These are phyloP conservation scores for Siderastrea radians DNA, from an alignment of 92 coral and sea anemone species.

Conservation along the genomic window DNA sequence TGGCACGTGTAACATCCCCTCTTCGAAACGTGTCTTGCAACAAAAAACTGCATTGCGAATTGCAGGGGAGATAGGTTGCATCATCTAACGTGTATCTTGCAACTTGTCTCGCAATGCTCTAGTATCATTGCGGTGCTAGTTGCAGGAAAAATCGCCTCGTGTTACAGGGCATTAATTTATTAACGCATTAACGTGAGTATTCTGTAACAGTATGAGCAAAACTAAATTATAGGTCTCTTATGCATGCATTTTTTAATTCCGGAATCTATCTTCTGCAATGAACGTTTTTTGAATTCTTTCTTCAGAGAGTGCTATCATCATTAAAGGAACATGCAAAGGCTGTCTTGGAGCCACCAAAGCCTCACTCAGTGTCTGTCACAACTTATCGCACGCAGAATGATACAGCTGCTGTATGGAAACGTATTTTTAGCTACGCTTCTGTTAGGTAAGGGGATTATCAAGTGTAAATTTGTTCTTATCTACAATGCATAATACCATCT, in stretches of 20 bases:
- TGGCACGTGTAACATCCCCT: too few relatives aligned
- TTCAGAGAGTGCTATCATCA: conserved; percentile 84
- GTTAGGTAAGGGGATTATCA: conserved; percentile 68
- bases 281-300: not conserved
- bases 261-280: not conserved
- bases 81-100: too few relatives aligned
- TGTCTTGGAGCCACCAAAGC: conserved; percentile 88
- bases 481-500: not conserved
- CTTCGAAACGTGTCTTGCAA: too few relatives aligned
- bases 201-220: too few relatives aligned
- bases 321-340: conserved; percentile 94
- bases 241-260: not conserved
- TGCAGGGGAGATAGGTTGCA: too few relatives aligned
- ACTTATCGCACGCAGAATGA: conserved; percentile 95
- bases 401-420: conserved; percentile 97
- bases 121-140: too few relatives aligned
- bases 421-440: conserved; percentile 89
- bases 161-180: too few relatives aligned
- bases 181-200: too few relatives aligned
- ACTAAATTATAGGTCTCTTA: too few relatives aligned
- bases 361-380: conserved; percentile 89
- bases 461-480: not conserved
- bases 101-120: too few relatives aligned
- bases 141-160: too few relatives aligned
- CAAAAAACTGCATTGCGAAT: too few relatives aligned